A percentile compares a stretch with the other conserved stretches of the same genome.
These are phyloP conservation scores for Atlantisia rogersi DNA, from an alignment of 2,113 vertebrate species.

Conservation along the genomic window DNA sequence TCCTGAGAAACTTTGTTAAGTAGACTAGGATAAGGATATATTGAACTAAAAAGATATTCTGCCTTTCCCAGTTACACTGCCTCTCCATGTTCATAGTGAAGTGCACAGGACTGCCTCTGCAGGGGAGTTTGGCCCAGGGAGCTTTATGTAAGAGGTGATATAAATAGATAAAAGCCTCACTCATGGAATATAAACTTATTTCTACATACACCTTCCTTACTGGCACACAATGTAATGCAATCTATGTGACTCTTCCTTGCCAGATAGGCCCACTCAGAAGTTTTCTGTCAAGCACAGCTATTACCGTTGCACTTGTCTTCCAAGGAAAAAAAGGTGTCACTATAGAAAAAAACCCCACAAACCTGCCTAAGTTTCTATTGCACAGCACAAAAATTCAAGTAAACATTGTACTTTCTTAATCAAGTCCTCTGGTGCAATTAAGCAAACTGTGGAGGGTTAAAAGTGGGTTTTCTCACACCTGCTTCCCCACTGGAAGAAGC, in stretches of 20 bases:
- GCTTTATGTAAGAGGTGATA: conserved; percentile 8
- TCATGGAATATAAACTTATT: neutral
- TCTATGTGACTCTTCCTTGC: neutral
- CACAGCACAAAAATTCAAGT: neutral
- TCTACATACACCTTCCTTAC: conserved; percentile 20
- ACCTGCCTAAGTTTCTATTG: neutral
- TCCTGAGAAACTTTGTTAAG: conserved; percentile 39
- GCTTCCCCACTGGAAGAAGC: conserved; percentile 32
- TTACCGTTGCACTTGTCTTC: conserved; percentile 29
- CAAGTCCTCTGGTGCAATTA: neutral
- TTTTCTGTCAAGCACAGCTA: conserved; percentile 18
- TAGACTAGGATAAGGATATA: neutral
- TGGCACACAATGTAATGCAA: neutral
- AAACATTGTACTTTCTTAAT: neutral
- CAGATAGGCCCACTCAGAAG: conserved; percentile 32
- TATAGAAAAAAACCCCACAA: neutral
- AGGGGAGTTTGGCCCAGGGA: conserved; percentile 1
- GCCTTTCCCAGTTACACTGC: neutral
- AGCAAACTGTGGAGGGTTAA: neutral
- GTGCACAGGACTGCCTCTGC: neutral
- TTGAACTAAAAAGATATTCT: conserved; percentile 1
- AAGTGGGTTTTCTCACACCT: neutral
- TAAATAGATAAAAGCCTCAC: conserved; percentile 38
- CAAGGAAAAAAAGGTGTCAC: neutral
- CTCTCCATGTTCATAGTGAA: neutral